A percentile compares a stretch with the other conserved stretches of the same genome.
Evolutionary conservation across 2,888 invertebrate species (phyloP).

Genomic region (Cactoblastis cactorum): DNA sequence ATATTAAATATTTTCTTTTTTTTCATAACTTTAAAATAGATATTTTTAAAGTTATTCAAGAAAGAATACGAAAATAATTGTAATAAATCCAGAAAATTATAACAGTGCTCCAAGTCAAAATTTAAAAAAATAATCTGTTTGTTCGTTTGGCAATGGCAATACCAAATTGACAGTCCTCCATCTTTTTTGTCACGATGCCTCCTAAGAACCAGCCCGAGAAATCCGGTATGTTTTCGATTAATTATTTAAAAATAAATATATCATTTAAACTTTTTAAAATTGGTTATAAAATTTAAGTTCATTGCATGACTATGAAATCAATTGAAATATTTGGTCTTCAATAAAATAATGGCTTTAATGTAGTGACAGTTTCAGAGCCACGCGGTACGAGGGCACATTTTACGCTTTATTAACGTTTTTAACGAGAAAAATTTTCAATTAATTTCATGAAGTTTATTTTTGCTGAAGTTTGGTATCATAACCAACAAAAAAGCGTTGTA

Average conservation of each 20-base stretch:
- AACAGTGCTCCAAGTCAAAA: background rate
- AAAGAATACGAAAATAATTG: background rate
- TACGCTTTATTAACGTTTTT: background rate
- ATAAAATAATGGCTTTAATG: background rate
- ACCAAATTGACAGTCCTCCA: conserved; percentile 38
- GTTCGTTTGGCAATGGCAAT: background rate
- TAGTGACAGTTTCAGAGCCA: conserved; percentile 40
- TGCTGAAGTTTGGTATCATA: background rate
- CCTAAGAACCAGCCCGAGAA: conserved; percentile 93
- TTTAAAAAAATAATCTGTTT: conserved; percentile 21
- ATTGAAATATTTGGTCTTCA: background rate
- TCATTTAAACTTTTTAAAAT: too few relatives aligned
- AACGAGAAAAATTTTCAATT: background rate
- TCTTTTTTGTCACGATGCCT: conserved; percentile 86
- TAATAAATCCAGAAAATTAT: background rate
- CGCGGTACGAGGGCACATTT: conserved; percentile 39
- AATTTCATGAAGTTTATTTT: background rate
- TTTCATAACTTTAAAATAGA: too few relatives aligned
- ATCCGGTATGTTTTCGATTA: conserved; percentile 82
- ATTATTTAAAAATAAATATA: background rate
- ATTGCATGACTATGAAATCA: background rate
- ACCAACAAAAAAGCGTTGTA: background rate
- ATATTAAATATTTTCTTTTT: too few relatives aligned
- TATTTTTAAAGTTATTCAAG: too few relatives aligned
- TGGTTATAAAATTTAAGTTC: background rate